Base-by-base conservation (phyloP, 2,113 vertebrate species). In the Apodemus sylvaticus region DNA sequence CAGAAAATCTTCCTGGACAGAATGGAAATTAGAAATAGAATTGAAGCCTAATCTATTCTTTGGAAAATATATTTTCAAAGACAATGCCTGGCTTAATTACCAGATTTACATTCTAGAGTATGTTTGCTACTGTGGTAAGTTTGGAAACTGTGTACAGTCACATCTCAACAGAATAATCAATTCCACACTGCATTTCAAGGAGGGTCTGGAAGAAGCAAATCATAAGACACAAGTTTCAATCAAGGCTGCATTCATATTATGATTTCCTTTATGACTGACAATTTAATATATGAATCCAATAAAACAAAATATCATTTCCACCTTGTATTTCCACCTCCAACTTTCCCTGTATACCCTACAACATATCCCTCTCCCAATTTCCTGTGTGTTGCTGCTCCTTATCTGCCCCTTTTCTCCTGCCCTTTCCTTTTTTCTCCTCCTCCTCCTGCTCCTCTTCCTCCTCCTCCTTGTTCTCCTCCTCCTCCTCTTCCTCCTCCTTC, bases 11-110 rank as follows among this genome's bases (percentile, higher is more conserved):
- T 76, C 86, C 81, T 85, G 51, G 31, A 45, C 89, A 79, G 73
- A 93, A 96, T 95, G 83, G 74, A 97, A 97, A 96, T 95, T 66
- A 89, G 66, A 11, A 89, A 62, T 36, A 42, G 34, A 95, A 60
- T 95, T 34, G 90, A 94, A 97, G 31, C 45, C 58, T 90, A 26
- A 24, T 58, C 55, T 91, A n/a, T 77, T 96, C 93, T 88, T 77
- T 86, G 60, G 70, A 96, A 95, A 94, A 97, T 34, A 66, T 86
- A 62, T 89, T 95, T 94, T 95, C 64, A 85, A 48, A 96, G 60
- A 68, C 83, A 90, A 70, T 62, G 51, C 16, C 60, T 64, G 74
- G 7, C 73, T 97, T 94, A 95, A 95, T 95, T 83, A 79, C 70
- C 51, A 14, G 62, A 93, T 96, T 97, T 96, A 91, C 73, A 96